phyloP scores from a whole-genome alignment of 2,888 invertebrate genomes.

The Itoplectis maculator region DNA sequence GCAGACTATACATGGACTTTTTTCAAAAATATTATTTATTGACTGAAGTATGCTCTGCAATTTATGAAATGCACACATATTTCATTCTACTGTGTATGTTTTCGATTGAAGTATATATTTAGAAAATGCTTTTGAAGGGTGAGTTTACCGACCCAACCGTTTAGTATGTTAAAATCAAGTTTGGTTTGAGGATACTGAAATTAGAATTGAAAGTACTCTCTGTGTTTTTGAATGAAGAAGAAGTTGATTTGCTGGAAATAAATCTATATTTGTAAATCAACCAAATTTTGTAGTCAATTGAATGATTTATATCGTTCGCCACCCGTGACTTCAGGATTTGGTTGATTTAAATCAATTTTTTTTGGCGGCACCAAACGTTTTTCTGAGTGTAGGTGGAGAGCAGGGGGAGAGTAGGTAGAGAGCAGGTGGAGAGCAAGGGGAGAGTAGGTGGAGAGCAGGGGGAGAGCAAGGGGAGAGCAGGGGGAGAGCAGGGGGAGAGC shows the following conservation, averaged over 20 bases:
- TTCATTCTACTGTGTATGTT: conserved; percentile 22
- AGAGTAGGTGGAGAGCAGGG: too few relatives aligned
- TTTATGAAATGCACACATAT: conserved; percentile 19
- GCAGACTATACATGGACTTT: conserved; percentile 17
- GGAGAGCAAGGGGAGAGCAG: too few relatives aligned
- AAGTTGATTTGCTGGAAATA: conserved; percentile 2
- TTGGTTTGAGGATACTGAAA: conserved; percentile 3
- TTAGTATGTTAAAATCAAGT: conserved; percentile 3
- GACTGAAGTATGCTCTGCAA: conserved; percentile 2
- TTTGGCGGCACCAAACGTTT: conserved; percentile 6
- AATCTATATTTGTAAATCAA: conserved; percentile 21
- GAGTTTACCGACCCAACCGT: conserved; percentile 2
- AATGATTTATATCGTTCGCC: conserved; percentile 11
- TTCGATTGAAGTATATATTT: neutral
- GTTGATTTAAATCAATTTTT: neutral
- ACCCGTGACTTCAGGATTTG: neutral
- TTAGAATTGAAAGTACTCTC: conserved; percentile 7
- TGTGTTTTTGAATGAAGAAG: conserved; percentile 9
- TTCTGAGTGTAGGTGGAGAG: neutral
- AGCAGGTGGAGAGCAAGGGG: too few relatives aligned
- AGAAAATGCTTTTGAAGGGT: neutral
- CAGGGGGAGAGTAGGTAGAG: too few relatives aligned
- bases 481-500: too few relatives aligned
- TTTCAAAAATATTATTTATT: conserved; percentile 22
- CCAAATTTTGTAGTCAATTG: conserved; percentile 20